phyloP scores from a whole-genome alignment of 92 coral and sea anemone species.

The Virgularia gustaviana region DNA sequence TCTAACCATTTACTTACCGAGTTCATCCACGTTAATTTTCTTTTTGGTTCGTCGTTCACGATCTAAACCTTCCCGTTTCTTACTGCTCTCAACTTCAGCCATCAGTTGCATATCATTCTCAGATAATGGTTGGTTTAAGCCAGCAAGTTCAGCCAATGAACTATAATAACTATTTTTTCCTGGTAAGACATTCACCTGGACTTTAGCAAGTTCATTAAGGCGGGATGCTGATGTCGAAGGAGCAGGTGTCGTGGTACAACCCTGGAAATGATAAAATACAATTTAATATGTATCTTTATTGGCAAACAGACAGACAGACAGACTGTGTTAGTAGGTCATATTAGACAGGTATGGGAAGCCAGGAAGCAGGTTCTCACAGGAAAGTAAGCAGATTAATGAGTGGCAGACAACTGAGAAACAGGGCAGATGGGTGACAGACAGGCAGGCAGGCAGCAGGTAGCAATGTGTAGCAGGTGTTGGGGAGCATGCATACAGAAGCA shows the following conservation, averaged over 20 bases:
- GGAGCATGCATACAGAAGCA: too few relatives aligned
- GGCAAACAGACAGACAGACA: background rate
- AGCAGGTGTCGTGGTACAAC: conserved; percentile 57
- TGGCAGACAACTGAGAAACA: too few relatives aligned
- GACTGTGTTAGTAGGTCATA: too few relatives aligned
- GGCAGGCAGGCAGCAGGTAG: too few relatives aligned
- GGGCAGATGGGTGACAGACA: too few relatives aligned
- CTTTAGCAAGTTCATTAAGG: conserved; percentile 64
- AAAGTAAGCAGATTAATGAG: too few relatives aligned
- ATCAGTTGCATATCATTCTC: conserved; percentile 42
- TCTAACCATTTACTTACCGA: background rate
- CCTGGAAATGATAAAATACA: conserved; percentile 57
- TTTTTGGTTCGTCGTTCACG: background rate
- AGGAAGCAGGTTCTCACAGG: too few relatives aligned
- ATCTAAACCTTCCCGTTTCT: background rate
- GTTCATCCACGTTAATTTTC: conserved; percentile 20
- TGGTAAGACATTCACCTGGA: conserved; percentile 81
- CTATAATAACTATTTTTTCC: conserved; percentile 65
- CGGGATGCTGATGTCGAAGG: conserved; percentile 63
- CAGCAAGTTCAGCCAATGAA: conserved; percentile 76
- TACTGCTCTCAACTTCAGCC: background rate
- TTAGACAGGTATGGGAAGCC: too few relatives aligned
- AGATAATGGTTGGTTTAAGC: conserved; percentile 72
- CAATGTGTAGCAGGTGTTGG: too few relatives aligned
- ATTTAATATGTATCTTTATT: too few relatives aligned